Conservation (phyloP, 2,797 vertebrate genomes). For the Dryobates pubescens region DNA sequence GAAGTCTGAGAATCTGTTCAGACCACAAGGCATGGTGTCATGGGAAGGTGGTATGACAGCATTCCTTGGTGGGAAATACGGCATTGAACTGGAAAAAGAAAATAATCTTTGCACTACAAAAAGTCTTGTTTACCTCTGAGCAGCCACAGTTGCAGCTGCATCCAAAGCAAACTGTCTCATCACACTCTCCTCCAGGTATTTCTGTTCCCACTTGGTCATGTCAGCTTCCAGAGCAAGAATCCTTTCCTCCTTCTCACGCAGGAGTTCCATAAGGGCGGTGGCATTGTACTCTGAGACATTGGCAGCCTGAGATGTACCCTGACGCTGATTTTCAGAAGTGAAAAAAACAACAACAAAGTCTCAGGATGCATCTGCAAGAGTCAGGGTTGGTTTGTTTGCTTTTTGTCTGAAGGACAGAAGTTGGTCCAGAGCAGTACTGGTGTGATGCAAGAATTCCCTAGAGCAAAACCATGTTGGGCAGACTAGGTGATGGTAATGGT, state of each 20-base stretch:
- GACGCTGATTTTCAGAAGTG: slow-evolving; percentile 80
- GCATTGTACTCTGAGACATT: slow-evolving; percentile 87
- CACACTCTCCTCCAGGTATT: slow-evolving; percentile 97
- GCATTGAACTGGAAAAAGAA: slow-evolving; percentile 45
- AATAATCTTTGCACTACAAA: background rate
- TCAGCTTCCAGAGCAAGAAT: slow-evolving; percentile 97
- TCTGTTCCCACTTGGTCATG: slow-evolving; percentile 99
- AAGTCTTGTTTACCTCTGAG: slow-evolving; percentile 86
- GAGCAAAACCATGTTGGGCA: background rate
- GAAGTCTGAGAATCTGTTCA: background rate
- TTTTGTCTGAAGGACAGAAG: background rate
- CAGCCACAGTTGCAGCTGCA: slow-evolving; percentile 93
- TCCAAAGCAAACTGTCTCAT: slow-evolving; percentile 98
- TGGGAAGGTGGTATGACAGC: background rate
- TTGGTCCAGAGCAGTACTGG: background rate
- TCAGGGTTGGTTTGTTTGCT: background rate
- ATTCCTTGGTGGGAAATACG: slow-evolving; percentile 1
- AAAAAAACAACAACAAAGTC: background rate
- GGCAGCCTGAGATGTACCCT: slow-evolving; percentile 84
- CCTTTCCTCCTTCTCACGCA: slow-evolving; percentile 95
- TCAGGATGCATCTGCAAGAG: background rate
- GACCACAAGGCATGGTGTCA: background rate
- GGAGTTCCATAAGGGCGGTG: slow-evolving; percentile 91
- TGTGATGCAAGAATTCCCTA: background rate
- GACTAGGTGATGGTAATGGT: background rate